These are phyloP conservation scores for Melieria omissa DNA, from an alignment of 2,888 invertebrate species.

Conservation along the genomic window DNA sequence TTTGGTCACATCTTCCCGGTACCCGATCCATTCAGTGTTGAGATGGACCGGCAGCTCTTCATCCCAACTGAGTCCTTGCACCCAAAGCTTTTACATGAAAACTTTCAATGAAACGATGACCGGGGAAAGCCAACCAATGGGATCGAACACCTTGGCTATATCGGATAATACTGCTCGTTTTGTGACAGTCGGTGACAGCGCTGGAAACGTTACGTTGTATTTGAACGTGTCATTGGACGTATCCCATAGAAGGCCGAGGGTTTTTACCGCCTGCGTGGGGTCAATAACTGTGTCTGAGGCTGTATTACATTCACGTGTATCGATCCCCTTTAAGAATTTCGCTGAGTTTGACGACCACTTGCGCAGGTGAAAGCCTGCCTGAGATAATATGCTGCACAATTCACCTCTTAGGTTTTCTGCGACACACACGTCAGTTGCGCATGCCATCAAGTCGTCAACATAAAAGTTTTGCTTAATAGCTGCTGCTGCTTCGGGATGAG, in stretches of 20 bases:
- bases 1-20: neutral
- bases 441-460: constrained; percentile 7
- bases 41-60: constrained; percentile 11
- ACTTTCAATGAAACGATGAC: constrained; percentile 24
- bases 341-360: constrained; percentile 24
- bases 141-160: constrained; percentile 25
- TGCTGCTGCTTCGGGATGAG: neutral
- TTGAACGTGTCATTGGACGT: constrained; percentile 12
- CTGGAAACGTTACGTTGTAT: constrained; percentile 11
- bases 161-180: constrained; percentile 26
- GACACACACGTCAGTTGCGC: neutral
- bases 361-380: constrained; percentile 15
- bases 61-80: constrained; percentile 27
- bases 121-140: constrained; percentile 26
- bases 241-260: constrained; percentile 27
- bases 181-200: neutral
- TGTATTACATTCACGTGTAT: neutral
- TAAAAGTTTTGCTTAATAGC: neutral
- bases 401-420: neutral
- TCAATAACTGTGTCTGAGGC: constrained; percentile 7
- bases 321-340: constrained; percentile 5
- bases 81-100: constrained; percentile 28
- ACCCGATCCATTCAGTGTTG: constrained; percentile 13
- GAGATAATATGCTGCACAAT: neutral
- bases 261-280: constrained; percentile 21